Conservation (phyloP, 2,113 vertebrate genomes). For the Leptosomus discolor region DNA sequence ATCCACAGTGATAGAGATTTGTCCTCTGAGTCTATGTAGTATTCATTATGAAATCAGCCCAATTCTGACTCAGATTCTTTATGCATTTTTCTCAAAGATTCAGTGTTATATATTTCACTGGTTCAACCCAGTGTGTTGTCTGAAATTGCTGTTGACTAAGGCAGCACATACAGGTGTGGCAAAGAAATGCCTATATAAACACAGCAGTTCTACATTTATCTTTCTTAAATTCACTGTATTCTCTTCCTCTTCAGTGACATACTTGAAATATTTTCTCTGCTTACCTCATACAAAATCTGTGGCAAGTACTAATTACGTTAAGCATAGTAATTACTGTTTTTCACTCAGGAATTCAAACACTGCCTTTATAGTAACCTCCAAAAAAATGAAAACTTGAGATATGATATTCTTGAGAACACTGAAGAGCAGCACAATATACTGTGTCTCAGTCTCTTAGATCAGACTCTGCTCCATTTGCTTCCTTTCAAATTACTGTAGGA, state of each 20-base stretch:
- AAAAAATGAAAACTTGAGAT: background rate
- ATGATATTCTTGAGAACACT: background rate
- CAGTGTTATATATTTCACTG: background rate
- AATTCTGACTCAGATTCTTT: background rate
- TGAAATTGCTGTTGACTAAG: background rate
- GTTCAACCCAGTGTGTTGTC: background rate
- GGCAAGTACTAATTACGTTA: background rate
- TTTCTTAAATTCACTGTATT: background rate
- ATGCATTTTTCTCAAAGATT: background rate
- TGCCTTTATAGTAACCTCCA: background rate
- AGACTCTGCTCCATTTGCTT: background rate
- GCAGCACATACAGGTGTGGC: background rate
- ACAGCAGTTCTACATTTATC: background rate
- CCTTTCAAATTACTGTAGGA: background rate
- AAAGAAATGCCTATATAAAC: background rate
- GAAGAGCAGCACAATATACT: background rate
- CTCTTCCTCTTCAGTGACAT: background rate
- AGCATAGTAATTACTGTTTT: background rate
- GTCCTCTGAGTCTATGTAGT: background rate
- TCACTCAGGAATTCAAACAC: background rate
- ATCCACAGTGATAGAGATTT: background rate
- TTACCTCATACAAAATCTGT: background rate
- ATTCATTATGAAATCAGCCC: background rate
- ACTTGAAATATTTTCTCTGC: background rate
- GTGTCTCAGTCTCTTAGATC: background rate